Conservation (phyloP, 1,140 invertebrate species). For the Bombus fervidus region DNA sequence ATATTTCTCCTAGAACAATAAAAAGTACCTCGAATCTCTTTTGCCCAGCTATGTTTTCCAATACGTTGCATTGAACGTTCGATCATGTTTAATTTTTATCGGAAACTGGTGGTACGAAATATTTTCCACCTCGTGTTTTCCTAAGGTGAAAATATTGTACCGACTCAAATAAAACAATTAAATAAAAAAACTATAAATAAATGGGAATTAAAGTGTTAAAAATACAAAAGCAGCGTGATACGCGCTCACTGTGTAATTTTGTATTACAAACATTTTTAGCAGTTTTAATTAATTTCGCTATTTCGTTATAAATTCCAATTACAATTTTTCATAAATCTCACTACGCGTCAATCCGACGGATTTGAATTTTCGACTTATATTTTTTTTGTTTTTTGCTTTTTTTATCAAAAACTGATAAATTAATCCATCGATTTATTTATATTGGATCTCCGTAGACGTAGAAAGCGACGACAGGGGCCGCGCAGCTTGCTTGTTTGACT, state of each 20-base stretch:
- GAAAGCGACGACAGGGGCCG: background rate
- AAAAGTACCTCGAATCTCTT: background rate
- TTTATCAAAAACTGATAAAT: slow-evolving; percentile 10
- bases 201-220: background rate
- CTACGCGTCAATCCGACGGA: background rate
- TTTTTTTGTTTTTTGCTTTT: background rate
- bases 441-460: background rate
- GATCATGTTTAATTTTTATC: background rate
- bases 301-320: background rate
- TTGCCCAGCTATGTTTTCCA: background rate
- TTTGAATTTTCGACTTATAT: background rate
- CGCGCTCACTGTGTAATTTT: background rate
- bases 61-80: background rate
- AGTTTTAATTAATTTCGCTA: background rate
- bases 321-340: background rate
- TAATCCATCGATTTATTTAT: slow-evolving; percentile 42
- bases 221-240: background rate
- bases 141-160: no score
- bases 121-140: no score
- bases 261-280: background rate
- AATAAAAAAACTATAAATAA: background rate
- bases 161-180: background rate
- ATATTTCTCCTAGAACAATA: background rate
- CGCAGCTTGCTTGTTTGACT: slow-evolving; percentile 36
- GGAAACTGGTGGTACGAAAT: no score